Percentiles rank a stretch among this genome's conserved stretches.
These are phyloP conservation scores for Tethea ocularis DNA, from an alignment of 2,888 invertebrate species.

Conservation along the genomic window DNA sequence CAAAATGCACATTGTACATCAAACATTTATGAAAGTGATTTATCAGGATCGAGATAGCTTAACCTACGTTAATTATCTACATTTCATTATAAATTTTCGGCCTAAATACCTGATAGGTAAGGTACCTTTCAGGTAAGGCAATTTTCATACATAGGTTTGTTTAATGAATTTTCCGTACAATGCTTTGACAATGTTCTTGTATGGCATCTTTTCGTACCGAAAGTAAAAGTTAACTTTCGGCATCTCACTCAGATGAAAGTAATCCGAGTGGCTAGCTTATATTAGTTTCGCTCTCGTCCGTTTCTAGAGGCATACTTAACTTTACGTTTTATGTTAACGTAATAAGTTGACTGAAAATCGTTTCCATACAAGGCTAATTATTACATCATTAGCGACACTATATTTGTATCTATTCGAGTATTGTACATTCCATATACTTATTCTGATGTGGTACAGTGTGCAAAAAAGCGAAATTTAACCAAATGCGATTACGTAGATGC, in stretches of 20 bases:
- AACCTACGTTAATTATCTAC: not conserved
- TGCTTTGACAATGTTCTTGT: slow-evolving; percentile 9
- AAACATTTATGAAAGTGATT: not conserved
- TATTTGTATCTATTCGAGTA: slow-evolving; percentile 20
- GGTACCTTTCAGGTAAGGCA: too few relatives aligned
- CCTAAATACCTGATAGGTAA: not conserved
- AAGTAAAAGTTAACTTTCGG: slow-evolving; percentile 81
- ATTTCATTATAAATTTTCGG: not conserved
- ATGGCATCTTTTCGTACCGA: slow-evolving; percentile 56
- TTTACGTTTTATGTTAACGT: slow-evolving; percentile 4
- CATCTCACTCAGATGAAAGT: slow-evolving; percentile 75
- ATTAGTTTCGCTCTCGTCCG: slow-evolving; percentile 75
- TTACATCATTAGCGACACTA: not conserved
- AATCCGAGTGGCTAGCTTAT: slow-evolving; percentile 65
- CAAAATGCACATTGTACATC: too few relatives aligned
- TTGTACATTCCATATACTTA: slow-evolving; percentile 7
- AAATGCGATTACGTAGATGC: slow-evolving; percentile 59
- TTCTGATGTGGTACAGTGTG: slow-evolving; percentile 36
- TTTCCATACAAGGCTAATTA: not conserved
- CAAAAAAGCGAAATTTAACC: slow-evolving; percentile 67
- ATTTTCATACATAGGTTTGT: too few relatives aligned
- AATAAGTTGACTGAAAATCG: not conserved
- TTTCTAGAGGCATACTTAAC: slow-evolving; percentile 40
- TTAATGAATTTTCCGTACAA: not conserved
- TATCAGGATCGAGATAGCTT: not conserved